Conservation (phyloP, 2,113 vertebrate genomes). For the Silurus asotus region DNA sequence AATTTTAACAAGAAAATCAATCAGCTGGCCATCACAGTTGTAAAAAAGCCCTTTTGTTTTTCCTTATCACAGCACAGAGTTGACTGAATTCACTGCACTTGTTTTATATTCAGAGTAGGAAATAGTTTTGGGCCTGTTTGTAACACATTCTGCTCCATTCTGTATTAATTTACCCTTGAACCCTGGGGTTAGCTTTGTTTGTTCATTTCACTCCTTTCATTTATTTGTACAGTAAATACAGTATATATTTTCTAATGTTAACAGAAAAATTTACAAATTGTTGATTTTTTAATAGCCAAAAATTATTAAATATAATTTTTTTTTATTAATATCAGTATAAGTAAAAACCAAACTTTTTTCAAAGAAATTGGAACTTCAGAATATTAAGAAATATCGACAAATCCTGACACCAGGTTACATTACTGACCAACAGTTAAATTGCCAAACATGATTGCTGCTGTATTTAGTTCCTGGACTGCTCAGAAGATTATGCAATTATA, state of each 20-base stretch:
- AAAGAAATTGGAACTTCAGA: background rate
- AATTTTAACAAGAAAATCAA: background rate
- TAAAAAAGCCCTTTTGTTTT: background rate
- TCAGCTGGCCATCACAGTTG: background rate
- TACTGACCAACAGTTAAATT: background rate
- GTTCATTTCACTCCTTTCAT: background rate
- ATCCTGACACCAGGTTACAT: background rate
- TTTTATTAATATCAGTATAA: background rate
- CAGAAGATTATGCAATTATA: background rate
- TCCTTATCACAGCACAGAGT: background rate
- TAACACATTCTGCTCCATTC: background rate
- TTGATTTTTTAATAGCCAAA: too few relatives aligned
- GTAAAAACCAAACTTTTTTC: background rate
- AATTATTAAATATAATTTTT: too few relatives aligned
- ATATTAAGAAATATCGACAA: background rate
- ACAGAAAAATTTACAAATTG: background rate
- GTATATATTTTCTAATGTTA: background rate
- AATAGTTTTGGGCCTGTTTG: background rate
- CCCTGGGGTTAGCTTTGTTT: background rate
- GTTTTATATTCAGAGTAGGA: background rate
- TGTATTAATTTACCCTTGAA: background rate
- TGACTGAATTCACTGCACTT: background rate
- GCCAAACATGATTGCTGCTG: background rate
- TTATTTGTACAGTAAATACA: background rate
- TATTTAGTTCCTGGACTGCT: background rate